Conservation (phyloP, 2,888 invertebrate genomes). For the Entomobrya multifasciata region DNA sequence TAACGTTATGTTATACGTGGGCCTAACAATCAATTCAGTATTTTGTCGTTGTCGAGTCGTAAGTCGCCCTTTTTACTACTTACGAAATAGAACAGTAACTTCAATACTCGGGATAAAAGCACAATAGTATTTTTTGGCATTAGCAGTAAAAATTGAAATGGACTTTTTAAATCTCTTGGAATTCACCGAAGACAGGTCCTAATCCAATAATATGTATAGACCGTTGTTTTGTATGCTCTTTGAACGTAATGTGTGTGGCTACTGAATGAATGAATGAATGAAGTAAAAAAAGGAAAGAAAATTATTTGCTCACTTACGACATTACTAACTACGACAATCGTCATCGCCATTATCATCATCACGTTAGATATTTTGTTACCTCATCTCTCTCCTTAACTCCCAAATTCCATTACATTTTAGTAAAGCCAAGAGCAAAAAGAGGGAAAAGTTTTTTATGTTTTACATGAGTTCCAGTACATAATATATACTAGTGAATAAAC, state of each 20-base stretch:
- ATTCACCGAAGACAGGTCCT: conserved; percentile 61
- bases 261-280: conserved; percentile 12
- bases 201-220: conserved; percentile 43
- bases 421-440: conserved; percentile 1
- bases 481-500: not conserved
- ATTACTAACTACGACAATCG: conserved; percentile 52
- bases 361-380: conserved; percentile 7
- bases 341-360: not conserved
- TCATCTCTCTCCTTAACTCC: not conserved
- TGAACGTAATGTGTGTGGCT: not conserved
- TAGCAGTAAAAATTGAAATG: conserved; percentile 70
- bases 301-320: conserved; percentile 68
- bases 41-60: conserved; percentile 13
- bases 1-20: conserved; percentile 12
- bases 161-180: conserved; percentile 67
- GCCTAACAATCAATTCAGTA: conserved; percentile 60
- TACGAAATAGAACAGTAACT: conserved; percentile 1
- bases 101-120: not conserved
- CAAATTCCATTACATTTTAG: not conserved
- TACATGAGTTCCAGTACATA: no score
- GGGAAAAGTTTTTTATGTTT: no score
- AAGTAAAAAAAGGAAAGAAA: conserved; percentile 54
- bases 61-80: conserved; percentile 15
- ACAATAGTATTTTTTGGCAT: conserved; percentile 54
- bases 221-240: conserved; percentile 13